A percentile compares a stretch with the other conserved stretches of the same genome.
phyloP scores from a whole-genome alignment of 2,888 invertebrate species.

The Diadromus collaris region DNA sequence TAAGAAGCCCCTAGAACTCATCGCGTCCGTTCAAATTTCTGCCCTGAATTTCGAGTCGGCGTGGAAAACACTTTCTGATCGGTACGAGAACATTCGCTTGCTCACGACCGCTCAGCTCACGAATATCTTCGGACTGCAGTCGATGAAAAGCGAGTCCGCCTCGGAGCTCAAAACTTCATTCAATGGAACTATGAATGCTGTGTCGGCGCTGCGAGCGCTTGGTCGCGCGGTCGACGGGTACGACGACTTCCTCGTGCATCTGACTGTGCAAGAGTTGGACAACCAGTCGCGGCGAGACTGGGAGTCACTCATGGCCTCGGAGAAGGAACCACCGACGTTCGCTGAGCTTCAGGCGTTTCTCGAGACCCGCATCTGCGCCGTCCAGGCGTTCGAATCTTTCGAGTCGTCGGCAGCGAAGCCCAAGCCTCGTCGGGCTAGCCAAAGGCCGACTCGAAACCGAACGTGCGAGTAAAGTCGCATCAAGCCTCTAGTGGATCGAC shows the following conservation, averaged over 20 bases:
- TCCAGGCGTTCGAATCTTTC: background rate
- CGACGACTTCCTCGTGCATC: background rate
- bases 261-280: background rate
- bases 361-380: background rate
- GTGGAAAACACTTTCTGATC: background rate
- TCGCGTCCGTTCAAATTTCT: background rate
- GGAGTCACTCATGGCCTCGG: background rate
- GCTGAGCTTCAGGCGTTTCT: background rate
- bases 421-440: background rate
- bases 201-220: background rate
- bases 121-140: background rate
- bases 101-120: conserved; percentile 1
- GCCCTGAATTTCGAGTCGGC: background rate
- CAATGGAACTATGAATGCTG: background rate
- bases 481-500: background rate
- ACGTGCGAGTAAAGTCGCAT: background rate
- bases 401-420: background rate
- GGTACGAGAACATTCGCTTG: conserved; percentile 6
- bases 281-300: conserved; percentile 8
- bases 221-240: conserved; percentile 4
- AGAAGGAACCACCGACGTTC: background rate
- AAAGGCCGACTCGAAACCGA: background rate
- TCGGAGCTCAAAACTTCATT: background rate
- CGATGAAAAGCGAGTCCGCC: background rate
- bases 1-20: background rate